Base-by-base conservation (phyloP, 2,888 invertebrate species). In the Clusia tigrina region DNA sequence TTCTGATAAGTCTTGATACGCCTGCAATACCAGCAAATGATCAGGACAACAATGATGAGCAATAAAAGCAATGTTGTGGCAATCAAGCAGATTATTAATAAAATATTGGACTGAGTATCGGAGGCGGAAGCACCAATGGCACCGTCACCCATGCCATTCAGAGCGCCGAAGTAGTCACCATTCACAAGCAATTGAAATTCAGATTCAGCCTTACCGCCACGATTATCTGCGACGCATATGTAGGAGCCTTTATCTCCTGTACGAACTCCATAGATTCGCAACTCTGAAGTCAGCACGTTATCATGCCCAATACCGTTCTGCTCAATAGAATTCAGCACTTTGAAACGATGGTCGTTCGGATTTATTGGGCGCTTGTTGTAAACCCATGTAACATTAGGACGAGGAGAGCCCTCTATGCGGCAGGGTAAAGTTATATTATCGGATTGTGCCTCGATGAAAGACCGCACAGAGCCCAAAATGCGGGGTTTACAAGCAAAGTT, bases 401-500 rank as follows among this genome's bases (percentile, higher is more conserved):
- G 89, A 71, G 95, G 95, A 15, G 88, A 87, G 54, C 80, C 69
- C 5, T 76, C 74, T 20, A 82, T 75, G 75, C 89, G 89, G 77
- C 95, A 95, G 37, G 88, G 87, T 17, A 95, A 81, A 0, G 92
- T 92, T 9, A 91, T 87, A 69, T 90, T 90, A 25, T 87, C 86
- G 48, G 89, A 89, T 12, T 86, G 86, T 1, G 89, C 88, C 67
- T 90, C 87, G 1, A 91, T 76, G 5, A 87, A 87, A 84, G 76
- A 74, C 1, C 78, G 73, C 2, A 89, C 80, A 0, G 74, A 69
- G n/a, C 80, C 78, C 0, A 80, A 59, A 67, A 95, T 92, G 73
- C 88, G 88, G 0, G 95, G 95, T 58, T 88, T 86, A 80, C 95
- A 95, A 15, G 95, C 95, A 77, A 95, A 95, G 68, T 93, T 89